Percentiles rank a stretch among this genome's conserved stretches.
These are phyloP conservation scores for Macrosteles quadrilineatus DNA, from an alignment of 1,140 invertebrate species.

Conservation along the genomic window DNA sequence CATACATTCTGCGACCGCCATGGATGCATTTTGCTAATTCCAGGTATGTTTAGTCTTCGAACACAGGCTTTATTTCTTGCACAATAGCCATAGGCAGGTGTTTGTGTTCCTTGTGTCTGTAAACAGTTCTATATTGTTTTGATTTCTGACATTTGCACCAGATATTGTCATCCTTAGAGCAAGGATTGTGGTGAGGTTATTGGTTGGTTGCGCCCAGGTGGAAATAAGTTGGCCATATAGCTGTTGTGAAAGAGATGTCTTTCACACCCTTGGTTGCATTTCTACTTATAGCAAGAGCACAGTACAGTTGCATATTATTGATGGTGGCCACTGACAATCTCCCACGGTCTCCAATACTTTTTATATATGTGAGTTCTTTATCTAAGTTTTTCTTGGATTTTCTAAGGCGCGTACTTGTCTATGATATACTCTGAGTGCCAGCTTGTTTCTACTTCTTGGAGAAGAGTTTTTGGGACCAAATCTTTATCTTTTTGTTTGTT, in stretches of 20 bases:
- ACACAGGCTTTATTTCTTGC: constrained; percentile 9
- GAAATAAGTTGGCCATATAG: constrained; percentile 31
- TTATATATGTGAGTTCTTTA: background rate
- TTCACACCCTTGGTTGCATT: background rate
- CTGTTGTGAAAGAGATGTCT: background rate
- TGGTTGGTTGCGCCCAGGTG: constrained; percentile 27
- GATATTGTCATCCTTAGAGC: background rate
- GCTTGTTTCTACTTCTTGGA: background rate
- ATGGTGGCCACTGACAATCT: constrained; percentile 8
- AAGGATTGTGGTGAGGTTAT: constrained; percentile 23
- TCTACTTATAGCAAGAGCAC: constrained; percentile 13
- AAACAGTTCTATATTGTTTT: background rate
- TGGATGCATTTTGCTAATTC: constrained; percentile 14
- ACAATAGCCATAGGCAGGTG: constrained; percentile 15
- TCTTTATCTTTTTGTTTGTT: background rate
- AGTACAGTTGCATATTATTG: constrained; percentile 5
- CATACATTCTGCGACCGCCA: constrained; percentile 14
- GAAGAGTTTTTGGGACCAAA: background rate
- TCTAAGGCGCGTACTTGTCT: too few species aligned
- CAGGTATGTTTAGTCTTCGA: constrained; percentile 2
- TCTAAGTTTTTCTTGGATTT: background rate
- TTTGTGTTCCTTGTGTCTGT: constrained; percentile 25
- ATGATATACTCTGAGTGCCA: background rate
- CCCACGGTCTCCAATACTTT: background rate
- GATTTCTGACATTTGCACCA: constrained; percentile 29